Percentiles rank a stretch among this genome's conserved stretches.
Conservation (phyloP, 2,888 invertebrate species). For the Dioctria rufipes region DNA sequence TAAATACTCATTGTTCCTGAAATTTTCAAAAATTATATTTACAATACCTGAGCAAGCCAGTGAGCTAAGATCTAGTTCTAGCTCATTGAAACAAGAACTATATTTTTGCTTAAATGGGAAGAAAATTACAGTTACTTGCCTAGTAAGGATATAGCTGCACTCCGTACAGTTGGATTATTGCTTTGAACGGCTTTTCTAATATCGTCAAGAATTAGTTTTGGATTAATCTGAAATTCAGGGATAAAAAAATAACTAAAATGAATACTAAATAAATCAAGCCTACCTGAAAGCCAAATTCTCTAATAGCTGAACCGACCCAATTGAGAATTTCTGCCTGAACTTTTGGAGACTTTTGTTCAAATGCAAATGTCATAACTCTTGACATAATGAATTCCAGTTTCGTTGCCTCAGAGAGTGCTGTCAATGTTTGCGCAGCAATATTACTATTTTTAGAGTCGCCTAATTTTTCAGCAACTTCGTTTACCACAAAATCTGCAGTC, state of each 20-base stretch:
- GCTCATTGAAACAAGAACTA: background rate
- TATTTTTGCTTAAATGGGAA: background rate
- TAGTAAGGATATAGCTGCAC: slow-evolving; percentile 77
- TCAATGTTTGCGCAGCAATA: slow-evolving; percentile 77
- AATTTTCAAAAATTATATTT: background rate
- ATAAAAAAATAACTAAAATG: slow-evolving; percentile 1
- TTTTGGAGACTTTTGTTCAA: slow-evolving; percentile 92
- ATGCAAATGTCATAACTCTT: slow-evolving; percentile 82
- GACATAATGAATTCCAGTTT: slow-evolving; percentile 82
- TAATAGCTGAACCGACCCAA: slow-evolving; percentile 85
- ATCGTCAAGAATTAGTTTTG: slow-evolving; percentile 82
- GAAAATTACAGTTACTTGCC: slow-evolving; percentile 28
- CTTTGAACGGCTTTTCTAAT: slow-evolving; percentile 88
- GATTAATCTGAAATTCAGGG: slow-evolving; percentile 75
- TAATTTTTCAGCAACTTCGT: slow-evolving; percentile 87
- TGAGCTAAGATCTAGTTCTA: no score
- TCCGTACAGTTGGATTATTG: slow-evolving; percentile 88
- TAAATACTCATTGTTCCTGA: slow-evolving; percentile 84
- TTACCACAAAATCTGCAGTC: slow-evolving; percentile 82
- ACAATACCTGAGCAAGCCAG: no score
- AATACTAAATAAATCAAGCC: slow-evolving; percentile 22
- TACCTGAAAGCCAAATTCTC: slow-evolving; percentile 84
- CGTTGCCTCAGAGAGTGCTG: slow-evolving; percentile 84
- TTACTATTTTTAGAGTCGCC: slow-evolving; percentile 86
- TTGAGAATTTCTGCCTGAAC: slow-evolving; percentile 88